phyloP scores from a whole-genome alignment of 2,888 invertebrate genomes.

The Terebella lapidaria region DNA sequence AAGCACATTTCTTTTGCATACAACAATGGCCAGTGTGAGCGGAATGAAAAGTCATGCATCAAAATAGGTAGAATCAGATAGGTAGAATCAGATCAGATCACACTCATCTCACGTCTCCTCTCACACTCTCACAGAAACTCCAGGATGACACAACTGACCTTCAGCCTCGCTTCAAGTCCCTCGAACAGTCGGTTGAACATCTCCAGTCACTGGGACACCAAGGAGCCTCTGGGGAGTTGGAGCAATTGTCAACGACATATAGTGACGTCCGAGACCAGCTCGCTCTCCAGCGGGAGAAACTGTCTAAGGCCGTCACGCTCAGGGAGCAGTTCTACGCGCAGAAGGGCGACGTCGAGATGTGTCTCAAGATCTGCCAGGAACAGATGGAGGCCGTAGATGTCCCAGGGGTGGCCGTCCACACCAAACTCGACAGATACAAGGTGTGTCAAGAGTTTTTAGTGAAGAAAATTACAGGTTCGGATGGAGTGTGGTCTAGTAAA shows the following conservation, averaged over 20 bases:
- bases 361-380: slow-evolving; percentile 31
- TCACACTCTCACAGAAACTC: slow-evolving; percentile 31
- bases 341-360: slow-evolving; percentile 31
- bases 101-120: no score
- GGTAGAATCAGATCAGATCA: no score
- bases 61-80: no score
- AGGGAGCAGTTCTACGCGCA: slow-evolving; percentile 81
- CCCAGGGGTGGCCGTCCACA: slow-evolving; percentile 29
- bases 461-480: background rate
- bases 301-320: slow-evolving; percentile 72
- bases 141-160: slow-evolving; percentile 41
- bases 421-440: slow-evolving; percentile 36
- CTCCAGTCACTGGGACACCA: slow-evolving; percentile 60
- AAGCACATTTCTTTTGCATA: no score
- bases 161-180: slow-evolving; percentile 31
- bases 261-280: slow-evolving; percentile 57
- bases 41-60: no score
- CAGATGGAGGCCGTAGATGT: slow-evolving; percentile 31
- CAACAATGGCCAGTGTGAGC: no score
- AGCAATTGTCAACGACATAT: slow-evolving; percentile 2
- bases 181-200: slow-evolving; percentile 55
- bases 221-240: slow-evolving; percentile 34
- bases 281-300: slow-evolving; percentile 64
- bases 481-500: no score
- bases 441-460: slow-evolving; percentile 22